Evolutionary conservation across 2,113 vertebrate genomes (phyloP).

Genomic region (Otocyon megalotis): DNA sequence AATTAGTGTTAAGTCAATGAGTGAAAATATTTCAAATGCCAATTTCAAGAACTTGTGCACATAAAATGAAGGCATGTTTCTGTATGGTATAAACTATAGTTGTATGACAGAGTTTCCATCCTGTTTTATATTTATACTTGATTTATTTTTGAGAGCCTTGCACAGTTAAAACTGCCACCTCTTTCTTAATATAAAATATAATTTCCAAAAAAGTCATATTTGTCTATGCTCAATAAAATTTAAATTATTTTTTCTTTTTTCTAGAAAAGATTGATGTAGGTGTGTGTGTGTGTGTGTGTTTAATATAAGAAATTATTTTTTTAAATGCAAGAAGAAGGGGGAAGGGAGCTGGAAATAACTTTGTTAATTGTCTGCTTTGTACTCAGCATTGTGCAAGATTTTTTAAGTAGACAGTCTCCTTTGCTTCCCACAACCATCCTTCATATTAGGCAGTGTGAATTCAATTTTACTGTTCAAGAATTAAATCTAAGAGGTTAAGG

Average conservation of each 20-base stretch:
- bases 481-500: background rate
- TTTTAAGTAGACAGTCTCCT: background rate
- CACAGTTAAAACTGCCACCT: background rate
- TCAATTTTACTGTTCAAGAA: background rate
- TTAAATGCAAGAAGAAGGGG: background rate
- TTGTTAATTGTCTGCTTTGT: background rate
- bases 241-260: background rate
- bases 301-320: constrained; percentile 45
- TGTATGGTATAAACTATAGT: background rate
- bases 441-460: background rate
- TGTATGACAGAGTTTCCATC: background rate
- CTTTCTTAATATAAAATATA: constrained; percentile 2
- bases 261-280: background rate
- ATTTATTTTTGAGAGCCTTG: constrained; percentile 19
- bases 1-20: background rate
- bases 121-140: background rate
- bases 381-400: background rate
- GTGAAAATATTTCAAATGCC: constrained; percentile 14
- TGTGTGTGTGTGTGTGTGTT: background rate
- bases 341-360: background rate
- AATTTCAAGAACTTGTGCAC: background rate
- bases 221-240: background rate
- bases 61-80: background rate
- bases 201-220: background rate
- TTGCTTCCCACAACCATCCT: background rate